phyloP scores from a whole-genome alignment of 2,888 invertebrate species.

The Calephelis perditalis region DNA sequence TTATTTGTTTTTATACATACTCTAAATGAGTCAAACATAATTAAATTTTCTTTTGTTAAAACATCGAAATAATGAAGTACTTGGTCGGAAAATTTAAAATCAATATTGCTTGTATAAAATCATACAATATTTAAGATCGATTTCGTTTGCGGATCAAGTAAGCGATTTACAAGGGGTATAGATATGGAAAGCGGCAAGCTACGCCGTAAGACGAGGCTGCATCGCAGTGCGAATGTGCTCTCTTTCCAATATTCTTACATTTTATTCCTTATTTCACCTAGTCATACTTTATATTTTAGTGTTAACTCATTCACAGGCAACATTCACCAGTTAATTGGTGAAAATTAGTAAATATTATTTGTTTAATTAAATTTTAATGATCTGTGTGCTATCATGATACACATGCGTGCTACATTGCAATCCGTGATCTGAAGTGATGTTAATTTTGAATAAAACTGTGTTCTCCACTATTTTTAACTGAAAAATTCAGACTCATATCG shows the following conservation, averaged over 20 bases:
- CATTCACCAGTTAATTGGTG: conserved; percentile 62
- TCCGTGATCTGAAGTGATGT: conserved; percentile 54
- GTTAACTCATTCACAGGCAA: conserved; percentile 53
- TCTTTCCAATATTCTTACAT: conserved; percentile 30
- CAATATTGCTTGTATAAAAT: too few species aligned
- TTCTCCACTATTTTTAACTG: conserved; percentile 23
- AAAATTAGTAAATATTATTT: conserved; percentile 53
- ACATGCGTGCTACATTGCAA: conserved; percentile 74
- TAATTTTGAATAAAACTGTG: conserved; percentile 21
- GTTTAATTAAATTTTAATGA: conserved; percentile 31
- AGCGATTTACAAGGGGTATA: conserved; percentile 46
- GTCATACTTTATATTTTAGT: conserved; percentile 41
- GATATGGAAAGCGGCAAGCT: conserved; percentile 72
- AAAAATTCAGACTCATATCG: conserved; percentile 10
- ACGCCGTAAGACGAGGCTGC: conserved; percentile 59
- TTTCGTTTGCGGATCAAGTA: conserved; percentile 53
- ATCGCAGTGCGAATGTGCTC: conserved; percentile 64
- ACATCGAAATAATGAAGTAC: too few species aligned
- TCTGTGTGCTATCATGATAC: conserved; percentile 57
- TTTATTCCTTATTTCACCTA: conserved; percentile 18
- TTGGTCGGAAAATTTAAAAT: too few species aligned
- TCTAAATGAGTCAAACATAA: too few species aligned
- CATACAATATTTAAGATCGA: conserved; percentile 16
- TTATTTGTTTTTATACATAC: too few species aligned
- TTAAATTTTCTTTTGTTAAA: too few species aligned